phyloP scores from a whole-genome alignment of 2,888 invertebrate species.

The Lissocephala sabroskyi region DNA sequence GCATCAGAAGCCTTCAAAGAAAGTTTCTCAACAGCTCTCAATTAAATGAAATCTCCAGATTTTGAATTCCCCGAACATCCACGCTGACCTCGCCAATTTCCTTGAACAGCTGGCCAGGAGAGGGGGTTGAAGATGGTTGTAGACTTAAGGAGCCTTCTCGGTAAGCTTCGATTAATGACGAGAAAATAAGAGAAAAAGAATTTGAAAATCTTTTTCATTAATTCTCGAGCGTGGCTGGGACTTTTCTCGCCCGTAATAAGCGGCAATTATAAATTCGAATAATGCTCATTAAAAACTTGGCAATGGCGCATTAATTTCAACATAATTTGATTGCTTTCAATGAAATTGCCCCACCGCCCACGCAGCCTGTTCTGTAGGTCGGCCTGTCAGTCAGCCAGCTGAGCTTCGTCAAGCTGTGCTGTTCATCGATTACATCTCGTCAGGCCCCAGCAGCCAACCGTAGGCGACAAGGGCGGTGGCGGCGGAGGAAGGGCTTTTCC shows the following conservation, averaged over 20 bases:
- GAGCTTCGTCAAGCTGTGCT: constrained; percentile 34
- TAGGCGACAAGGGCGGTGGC: background rate
- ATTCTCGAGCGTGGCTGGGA: no score
- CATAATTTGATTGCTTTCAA: constrained; percentile 53
- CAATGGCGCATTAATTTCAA: constrained; percentile 37
- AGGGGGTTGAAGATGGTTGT: no score
- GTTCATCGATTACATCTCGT: constrained; percentile 57
- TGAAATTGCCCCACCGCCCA: constrained; percentile 38
- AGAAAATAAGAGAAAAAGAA: no score
- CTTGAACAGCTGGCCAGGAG: no score
- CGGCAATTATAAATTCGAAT: constrained; percentile 46
- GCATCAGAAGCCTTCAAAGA: no score
- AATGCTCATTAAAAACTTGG: constrained; percentile 51
- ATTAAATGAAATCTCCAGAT: no score
- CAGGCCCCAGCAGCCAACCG: constrained; percentile 25
- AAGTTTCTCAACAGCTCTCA: no score
- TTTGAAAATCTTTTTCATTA: no score
- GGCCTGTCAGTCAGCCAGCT: constrained; percentile 24
- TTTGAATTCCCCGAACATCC: no score
- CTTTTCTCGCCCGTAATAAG: constrained; percentile 13
- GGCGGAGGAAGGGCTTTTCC: background rate
- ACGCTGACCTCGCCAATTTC: no score
- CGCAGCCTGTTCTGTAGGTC: constrained; percentile 13
- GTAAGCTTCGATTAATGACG: no score
- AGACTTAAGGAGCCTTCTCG: no score